Evolutionary conservation across 1,140 invertebrate genomes (phyloP).

Genomic region (Halyomorpha halys): DNA sequence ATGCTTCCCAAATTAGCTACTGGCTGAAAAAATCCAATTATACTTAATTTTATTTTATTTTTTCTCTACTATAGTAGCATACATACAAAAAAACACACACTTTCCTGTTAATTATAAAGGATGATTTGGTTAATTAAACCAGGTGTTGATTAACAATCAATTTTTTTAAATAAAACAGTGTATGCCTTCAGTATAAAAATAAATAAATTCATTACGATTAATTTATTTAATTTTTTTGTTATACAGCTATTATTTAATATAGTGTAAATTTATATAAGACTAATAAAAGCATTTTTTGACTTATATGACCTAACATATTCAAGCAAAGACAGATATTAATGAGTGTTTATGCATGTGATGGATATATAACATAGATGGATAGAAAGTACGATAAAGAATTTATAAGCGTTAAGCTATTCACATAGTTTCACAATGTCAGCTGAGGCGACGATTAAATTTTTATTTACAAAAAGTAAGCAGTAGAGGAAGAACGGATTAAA

Average conservation of each 20-base stretch:
- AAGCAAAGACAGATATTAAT: no score
- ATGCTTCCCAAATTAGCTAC: no score
- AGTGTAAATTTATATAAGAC: background rate
- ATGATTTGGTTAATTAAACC: background rate
- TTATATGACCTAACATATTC: no score
- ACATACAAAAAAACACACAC: constrained; percentile 14
- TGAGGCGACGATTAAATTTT: constrained; percentile 12
- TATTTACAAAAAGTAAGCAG: constrained; percentile 15
- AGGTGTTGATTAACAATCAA: background rate
- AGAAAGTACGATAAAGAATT: background rate
- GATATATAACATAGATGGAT: background rate
- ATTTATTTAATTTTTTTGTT: background rate
- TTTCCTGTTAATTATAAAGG: background rate
- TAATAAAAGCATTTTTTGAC: constrained; percentile 3
- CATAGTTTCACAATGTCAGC: constrained; percentile 2
- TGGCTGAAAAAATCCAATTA: no score
- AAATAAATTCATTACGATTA: background rate
- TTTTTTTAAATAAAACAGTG: constrained; percentile 1
- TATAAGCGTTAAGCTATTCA: constrained; percentile 11
- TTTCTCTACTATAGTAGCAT: background rate
- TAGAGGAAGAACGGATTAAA: background rate
- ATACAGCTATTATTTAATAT: background rate
- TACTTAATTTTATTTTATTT: no score
- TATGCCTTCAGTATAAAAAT: constrained; percentile 15
- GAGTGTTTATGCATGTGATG: no score